Conservation (phyloP, 2,113 vertebrate genomes). For the Aphyosemion australe region DNA sequence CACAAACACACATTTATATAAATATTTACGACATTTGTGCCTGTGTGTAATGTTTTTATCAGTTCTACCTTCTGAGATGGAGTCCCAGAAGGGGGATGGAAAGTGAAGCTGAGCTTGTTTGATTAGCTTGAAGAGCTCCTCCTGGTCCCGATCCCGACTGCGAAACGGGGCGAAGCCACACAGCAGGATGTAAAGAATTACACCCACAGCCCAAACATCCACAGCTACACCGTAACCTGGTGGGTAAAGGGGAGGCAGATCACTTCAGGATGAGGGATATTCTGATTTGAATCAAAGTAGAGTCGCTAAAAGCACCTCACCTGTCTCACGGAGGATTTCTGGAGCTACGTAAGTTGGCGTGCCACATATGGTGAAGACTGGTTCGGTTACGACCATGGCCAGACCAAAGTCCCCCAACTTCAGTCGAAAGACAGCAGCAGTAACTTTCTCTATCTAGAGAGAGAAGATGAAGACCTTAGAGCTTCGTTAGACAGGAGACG, state of each 20-base stretch:
- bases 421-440: slow-evolving; percentile 84
- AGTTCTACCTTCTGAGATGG: slow-evolving; percentile 88
- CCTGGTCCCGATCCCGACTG: slow-evolving; percentile 91
- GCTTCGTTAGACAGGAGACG: not conserved
- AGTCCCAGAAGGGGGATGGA: slow-evolving; percentile 93
- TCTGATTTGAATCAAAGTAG: not conserved
- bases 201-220: slow-evolving; percentile 95
- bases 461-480: not conserved
- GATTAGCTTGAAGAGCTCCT: slow-evolving; percentile 92
- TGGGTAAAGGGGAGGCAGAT: slow-evolving; percentile 12
- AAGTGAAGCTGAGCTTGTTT: slow-evolving; percentile 90
- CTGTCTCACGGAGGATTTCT: slow-evolving; percentile 95
- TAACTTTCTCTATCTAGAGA: slow-evolving; percentile 86
- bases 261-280: not conserved
- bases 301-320: slow-evolving; percentile 58
- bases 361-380: slow-evolving; percentile 96
- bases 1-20: not conserved
- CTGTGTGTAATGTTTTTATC: not conserved
- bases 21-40: not conserved
- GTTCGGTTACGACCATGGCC: slow-evolving; percentile 92
- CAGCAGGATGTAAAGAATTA: slow-evolving; percentile 94
- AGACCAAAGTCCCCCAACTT: slow-evolving; percentile 97
- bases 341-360: slow-evolving; percentile 97
- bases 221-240: slow-evolving; percentile 94
- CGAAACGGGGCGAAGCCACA: slow-evolving; percentile 97